Conservation (phyloP, 2,888 invertebrate species). For the Agrochola lychnidis region DNA sequence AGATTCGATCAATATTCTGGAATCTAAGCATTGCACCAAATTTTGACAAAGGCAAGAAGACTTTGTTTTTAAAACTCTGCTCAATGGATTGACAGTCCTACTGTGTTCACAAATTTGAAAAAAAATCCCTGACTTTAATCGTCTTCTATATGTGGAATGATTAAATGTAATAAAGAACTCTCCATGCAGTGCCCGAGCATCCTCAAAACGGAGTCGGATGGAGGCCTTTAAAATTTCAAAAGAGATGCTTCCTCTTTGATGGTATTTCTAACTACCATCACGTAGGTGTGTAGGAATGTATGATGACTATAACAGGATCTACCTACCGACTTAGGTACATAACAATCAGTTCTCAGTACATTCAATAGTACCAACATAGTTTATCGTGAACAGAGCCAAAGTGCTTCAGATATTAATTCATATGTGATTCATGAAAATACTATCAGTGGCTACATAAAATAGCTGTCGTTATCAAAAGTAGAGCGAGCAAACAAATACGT, state of each 20-base stretch:
- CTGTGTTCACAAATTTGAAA: not conserved
- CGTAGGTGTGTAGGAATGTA: conserved; percentile 1
- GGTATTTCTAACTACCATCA: not conserved
- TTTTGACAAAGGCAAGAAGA: not conserved
- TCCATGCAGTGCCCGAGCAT: not conserved
- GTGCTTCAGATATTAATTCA: conserved; percentile 52
- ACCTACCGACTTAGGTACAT: not conserved
- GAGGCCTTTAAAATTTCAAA: not conserved
- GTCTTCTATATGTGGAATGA: not conserved
- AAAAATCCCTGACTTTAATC: not conserved
- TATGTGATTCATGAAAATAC: conserved; percentile 61
- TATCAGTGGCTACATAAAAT: conserved; percentile 49
- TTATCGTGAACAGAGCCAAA: conserved; percentile 42
- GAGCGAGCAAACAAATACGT: conserved; percentile 72
- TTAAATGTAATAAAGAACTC: not conserved
- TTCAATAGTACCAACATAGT: conserved; percentile 18
- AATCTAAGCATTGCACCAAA: not conserved
- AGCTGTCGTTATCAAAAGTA: conserved; percentile 75
- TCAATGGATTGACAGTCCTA: not conserved
- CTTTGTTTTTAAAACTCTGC: not conserved
- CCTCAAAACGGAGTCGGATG: too few species aligned
- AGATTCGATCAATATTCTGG: not conserved
- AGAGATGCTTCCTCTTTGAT: not conserved
- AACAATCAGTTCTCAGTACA: conserved; percentile 43
- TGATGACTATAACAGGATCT: conserved; percentile 27